Evolutionary conservation across 2,888 invertebrate species (phyloP), one percentile per base, ranked within the genome.

Genomic region (Empis livida): DNA sequence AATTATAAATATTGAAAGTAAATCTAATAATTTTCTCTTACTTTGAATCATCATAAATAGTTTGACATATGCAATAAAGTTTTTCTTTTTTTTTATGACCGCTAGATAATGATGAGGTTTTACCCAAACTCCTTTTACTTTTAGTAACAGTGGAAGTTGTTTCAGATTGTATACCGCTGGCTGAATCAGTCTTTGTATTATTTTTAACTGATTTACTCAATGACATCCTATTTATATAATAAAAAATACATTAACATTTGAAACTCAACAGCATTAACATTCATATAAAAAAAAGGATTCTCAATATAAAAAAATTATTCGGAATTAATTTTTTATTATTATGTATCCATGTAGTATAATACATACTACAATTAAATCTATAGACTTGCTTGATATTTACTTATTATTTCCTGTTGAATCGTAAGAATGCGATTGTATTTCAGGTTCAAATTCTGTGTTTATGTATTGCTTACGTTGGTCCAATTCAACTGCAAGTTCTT

Each of bases 41-140:
- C 87, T 92, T 92, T 14, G 91, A 86, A 61, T 91, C 89, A 68
- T 97, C 95, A 63, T 96, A 96, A 5, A 94, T 92, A 40, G 89
- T 94, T 62, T 88, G 80, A 64, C 96, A 96, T 46, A 92, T 72
- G 64, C 96, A 96, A 60, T 92, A 84, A 2, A 94, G 73, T 61
- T 89, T 88, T 58, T 88, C 87, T 59, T 84, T 86, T 60, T 81
- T 67, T 46, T 60, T 82, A 43, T 55, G 38, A 56, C 55, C 37
- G 50, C 57, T 56, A 50, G 35, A 57, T 54, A 17, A 53, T 53
- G 39, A 50, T 43, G 44, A 48, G 51, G 16, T 54, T 53, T 46
- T 16, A 45, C 44, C 11, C 44, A 5, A 50, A 46, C 11, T 57
- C 56, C 40, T 56, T 58, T 43, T 59, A 32, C 57, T 56, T 35